phyloP scores from a whole-genome alignment of 2,888 invertebrate genomes.

The Drosophila barbarae region DNA sequence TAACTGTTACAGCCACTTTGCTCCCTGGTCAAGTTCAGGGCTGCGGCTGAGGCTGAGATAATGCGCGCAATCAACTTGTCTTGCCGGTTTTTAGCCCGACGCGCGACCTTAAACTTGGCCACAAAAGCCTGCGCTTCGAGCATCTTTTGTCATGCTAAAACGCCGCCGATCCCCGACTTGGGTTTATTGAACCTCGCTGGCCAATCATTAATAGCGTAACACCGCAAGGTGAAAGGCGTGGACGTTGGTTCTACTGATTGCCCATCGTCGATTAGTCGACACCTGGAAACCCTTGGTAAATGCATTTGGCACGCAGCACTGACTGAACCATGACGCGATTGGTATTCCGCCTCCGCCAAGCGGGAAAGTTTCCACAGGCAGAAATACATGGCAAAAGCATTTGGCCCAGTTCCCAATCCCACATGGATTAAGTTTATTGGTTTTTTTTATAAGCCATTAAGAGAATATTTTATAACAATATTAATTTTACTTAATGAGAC shows the following conservation, averaged over 20 bases:
- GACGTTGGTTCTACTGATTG: conserved; percentile 34
- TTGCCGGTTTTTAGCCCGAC: conserved; percentile 51
- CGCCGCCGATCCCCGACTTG: conserved; percentile 13
- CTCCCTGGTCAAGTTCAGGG: conserved; percentile 71
- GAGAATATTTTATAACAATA: not conserved
- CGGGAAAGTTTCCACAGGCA: conserved; percentile 55
- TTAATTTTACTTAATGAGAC: no score
- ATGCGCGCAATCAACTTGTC: conserved; percentile 65
- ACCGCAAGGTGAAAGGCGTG: conserved; percentile 63
- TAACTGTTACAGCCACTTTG: conserved; percentile 71
- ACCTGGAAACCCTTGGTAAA: conserved; percentile 22
- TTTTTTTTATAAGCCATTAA: not conserved
- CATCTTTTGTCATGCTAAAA: conserved; percentile 63
- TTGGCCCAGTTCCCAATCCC: not conserved
- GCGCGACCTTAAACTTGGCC: conserved; percentile 47
- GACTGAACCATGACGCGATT: conserved; percentile 34
- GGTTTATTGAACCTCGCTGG: conserved; percentile 66
- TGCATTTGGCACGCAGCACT: conserved; percentile 42
- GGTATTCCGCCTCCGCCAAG: conserved; percentile 25
- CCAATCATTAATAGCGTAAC: conserved; percentile 36
- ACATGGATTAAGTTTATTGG: not conserved
- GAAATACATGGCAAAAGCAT: not conserved
- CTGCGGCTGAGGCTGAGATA: conserved; percentile 28
- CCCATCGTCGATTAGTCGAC: conserved; percentile 48
- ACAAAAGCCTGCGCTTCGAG: conserved; percentile 21